Evolutionary conservation across 1,140 invertebrate species (phyloP).

Genomic region (Caerostris darwini): DNA sequence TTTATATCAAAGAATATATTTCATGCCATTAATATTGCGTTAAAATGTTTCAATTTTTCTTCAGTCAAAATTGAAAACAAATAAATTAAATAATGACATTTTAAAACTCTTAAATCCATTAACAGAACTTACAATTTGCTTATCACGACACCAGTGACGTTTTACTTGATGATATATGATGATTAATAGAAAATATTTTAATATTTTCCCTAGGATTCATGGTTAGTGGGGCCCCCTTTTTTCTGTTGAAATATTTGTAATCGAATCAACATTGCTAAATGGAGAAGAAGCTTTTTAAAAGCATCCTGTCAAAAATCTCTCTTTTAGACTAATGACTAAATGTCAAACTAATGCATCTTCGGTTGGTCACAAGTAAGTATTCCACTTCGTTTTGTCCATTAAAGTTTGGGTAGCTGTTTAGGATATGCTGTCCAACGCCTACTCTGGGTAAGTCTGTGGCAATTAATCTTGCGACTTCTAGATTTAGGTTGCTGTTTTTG

Average conservation of each 20-base stretch:
- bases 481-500: too few relatives aligned
- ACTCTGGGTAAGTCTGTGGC: neutral
- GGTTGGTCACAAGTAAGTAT: neutral
- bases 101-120: too few relatives aligned
- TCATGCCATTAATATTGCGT: too few relatives aligned
- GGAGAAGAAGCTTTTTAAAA: slow-evolving; percentile 25
- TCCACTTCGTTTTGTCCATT: neutral
- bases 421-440: neutral
- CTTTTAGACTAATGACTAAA: slow-evolving; percentile 5
- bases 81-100: too few relatives aligned
- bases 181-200: slow-evolving; percentile 16
- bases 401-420: neutral
- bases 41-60: too few relatives aligned
- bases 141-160: too few relatives aligned
- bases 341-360: slow-evolving; percentile 32
- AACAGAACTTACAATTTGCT: too few relatives aligned
- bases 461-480: slow-evolving; percentile 17
- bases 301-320: neutral
- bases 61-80: too few relatives aligned
- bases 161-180: neutral
- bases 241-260: neutral
- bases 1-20: too few relatives aligned
- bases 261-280: slow-evolving; percentile 24
- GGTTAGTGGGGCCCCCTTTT: neutral
- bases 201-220: neutral